phyloP scores from a whole-genome alignment of 1,140 invertebrate species.

The Monomorium pharaonis region DNA sequence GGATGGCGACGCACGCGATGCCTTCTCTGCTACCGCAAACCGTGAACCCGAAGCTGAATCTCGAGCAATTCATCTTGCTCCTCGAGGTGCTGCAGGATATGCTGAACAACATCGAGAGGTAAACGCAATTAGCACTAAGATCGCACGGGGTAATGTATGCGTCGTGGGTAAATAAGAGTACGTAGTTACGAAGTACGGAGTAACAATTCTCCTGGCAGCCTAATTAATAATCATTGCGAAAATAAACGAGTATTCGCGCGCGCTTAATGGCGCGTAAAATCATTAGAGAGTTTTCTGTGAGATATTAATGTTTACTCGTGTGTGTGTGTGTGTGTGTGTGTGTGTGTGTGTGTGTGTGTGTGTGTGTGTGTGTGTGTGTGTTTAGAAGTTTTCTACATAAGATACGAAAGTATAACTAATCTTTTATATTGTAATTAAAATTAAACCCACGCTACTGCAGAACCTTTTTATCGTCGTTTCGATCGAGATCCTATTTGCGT shows the following conservation, averaged over 20 bases:
- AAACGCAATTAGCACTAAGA: slow-evolving; percentile 41
- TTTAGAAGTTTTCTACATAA: background rate
- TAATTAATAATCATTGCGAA: slow-evolving; percentile 3
- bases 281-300: background rate
- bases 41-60: slow-evolving; percentile 94
- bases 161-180: background rate
- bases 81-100: slow-evolving; percentile 97
- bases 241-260: background rate
- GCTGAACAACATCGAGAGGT: slow-evolving; percentile 95
- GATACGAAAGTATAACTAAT: background rate
- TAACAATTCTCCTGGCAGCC: background rate
- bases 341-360: no score
- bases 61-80: slow-evolving; percentile 95
- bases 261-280: background rate
- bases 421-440: no score
- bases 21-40: slow-evolving; percentile 96
- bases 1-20: slow-evolving; percentile 97
- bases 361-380: no score
- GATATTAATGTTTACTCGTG: background rate
- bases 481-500: background rate
- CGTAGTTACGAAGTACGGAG: no score
- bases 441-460: no score
- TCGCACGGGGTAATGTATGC: background rate
- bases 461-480: background rate
- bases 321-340: no score